Conservation (phyloP, 2,888 invertebrate species). For the Arrhopalites spinosus region DNA sequence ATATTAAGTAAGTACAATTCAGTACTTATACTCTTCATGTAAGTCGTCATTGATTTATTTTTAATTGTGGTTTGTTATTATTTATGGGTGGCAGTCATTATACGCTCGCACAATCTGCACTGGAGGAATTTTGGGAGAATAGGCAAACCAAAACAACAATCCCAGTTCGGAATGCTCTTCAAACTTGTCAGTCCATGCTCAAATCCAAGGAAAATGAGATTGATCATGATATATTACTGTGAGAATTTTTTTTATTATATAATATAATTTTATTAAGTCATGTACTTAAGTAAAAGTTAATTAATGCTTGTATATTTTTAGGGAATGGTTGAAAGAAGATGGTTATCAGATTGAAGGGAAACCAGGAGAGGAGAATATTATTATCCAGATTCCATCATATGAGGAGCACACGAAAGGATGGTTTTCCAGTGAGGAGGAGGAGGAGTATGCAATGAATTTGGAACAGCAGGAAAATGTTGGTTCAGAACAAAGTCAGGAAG, state of each 20-base stretch:
- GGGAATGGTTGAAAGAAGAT: slow-evolving; percentile 4
- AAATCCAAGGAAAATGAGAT: not conserved
- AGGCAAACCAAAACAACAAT: not conserved
- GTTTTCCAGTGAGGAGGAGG: not conserved
- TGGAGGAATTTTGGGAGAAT: not conserved
- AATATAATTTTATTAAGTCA: not conserved
- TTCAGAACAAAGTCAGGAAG: too few relatives aligned
- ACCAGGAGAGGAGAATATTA: not conserved
- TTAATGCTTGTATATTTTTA: not conserved
- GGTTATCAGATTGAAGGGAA: not conserved
- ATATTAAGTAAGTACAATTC: too few relatives aligned
- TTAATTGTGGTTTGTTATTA: too few relatives aligned
- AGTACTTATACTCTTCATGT: too few relatives aligned
- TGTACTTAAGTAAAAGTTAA: not conserved
- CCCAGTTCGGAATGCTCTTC: not conserved
- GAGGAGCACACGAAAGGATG: not conserved
- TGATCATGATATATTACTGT: not conserved
- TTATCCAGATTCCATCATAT: not conserved
- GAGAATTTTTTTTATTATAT: not conserved
- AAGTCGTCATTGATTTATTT: too few relatives aligned
- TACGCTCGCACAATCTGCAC: not conserved
- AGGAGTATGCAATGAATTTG: too few relatives aligned
- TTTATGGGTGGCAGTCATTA: too few relatives aligned
- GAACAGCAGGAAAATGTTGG: too few relatives aligned
- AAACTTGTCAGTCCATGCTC: not conserved